These are phyloP conservation scores for Andrena bicolor DNA, from an alignment of 2,888 invertebrate genomes.

Conservation along the genomic window DNA sequence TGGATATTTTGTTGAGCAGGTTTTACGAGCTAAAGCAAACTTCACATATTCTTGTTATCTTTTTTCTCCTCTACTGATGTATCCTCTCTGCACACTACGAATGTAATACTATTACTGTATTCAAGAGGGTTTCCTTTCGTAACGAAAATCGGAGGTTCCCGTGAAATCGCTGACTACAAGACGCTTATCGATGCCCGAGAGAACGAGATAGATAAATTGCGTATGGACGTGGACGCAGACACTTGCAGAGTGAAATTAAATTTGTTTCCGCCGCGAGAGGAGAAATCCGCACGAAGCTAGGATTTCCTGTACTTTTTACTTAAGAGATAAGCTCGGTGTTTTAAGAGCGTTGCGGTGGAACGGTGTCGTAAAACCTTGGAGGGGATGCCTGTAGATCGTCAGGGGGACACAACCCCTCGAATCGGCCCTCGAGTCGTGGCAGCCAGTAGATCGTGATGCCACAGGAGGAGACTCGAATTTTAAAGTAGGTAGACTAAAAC, in stretches of 20 bases:
- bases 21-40: too few relatives aligned
- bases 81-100: too few relatives aligned
- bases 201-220: conserved; percentile 3
- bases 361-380: conserved; percentile 70
- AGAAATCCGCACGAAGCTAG: conserved; percentile 62
- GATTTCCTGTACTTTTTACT: conserved; percentile 70
- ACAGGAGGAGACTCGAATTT: conserved; percentile 63
- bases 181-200: neutral
- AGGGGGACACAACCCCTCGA: conserved; percentile 67
- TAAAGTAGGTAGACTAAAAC: conserved; percentile 64
- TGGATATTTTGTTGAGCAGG: too few relatives aligned
- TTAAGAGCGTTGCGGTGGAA: conserved; percentile 71
- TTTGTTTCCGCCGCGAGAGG: conserved; percentile 62
- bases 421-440: conserved; percentile 60
- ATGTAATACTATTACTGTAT: too few relatives aligned
- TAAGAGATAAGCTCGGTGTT: conserved; percentile 77
- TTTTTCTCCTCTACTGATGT: too few relatives aligned
- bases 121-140: too few relatives aligned
- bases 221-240: conserved; percentile 3
- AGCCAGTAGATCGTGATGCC: conserved; percentile 62
- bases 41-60: too few relatives aligned
- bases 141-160: too few relatives aligned
- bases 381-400: conserved; percentile 50
- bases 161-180: too few relatives aligned
- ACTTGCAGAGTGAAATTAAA: conserved; percentile 59